Evolutionary conservation across 2,113 vertebrate genomes (phyloP).

Genomic region (Pristiophorus japonicus): DNA sequence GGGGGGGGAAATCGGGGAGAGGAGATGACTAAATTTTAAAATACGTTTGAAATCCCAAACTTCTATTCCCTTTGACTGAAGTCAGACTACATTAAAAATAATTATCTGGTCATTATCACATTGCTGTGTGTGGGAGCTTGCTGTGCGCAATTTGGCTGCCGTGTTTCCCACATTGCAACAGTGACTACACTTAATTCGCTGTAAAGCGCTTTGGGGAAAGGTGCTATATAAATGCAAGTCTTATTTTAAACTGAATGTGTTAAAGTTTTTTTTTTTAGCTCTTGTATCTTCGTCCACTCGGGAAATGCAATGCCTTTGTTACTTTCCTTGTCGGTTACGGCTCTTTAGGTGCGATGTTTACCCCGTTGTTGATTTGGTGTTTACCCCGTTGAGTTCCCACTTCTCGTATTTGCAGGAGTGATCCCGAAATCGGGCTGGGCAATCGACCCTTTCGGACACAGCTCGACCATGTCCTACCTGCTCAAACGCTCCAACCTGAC

Average conservation of each 20-base stretch:
- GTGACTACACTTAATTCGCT: too few relatives aligned
- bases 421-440: conserved; percentile 83
- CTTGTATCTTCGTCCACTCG: not conserved
- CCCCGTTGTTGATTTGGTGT: too few relatives aligned
- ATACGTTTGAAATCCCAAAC: not conserved
- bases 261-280: not conserved
- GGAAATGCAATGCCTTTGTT: not conserved
- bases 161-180: too few relatives aligned
- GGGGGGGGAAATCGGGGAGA: not conserved
- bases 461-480: conserved; percentile 89
- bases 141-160: too few relatives aligned
- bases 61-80: not conserved
- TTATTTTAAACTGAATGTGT: not conserved
- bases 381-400: not conserved
- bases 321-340: not conserved
- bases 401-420: conserved; percentile 57
- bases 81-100: too few relatives aligned
- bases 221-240: too few relatives aligned
- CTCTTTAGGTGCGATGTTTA: not conserved
- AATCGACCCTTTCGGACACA: conserved; percentile 88
- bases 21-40: not conserved
- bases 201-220: too few relatives aligned
- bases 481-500: conserved; percentile 87
- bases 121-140: too few relatives aligned
- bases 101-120: too few relatives aligned